A percentile compares a stretch with the other conserved stretches of the same genome.
Conservation (phyloP, 1,140 invertebrate species). For the Tetranychus cinnabarinus region DNA sequence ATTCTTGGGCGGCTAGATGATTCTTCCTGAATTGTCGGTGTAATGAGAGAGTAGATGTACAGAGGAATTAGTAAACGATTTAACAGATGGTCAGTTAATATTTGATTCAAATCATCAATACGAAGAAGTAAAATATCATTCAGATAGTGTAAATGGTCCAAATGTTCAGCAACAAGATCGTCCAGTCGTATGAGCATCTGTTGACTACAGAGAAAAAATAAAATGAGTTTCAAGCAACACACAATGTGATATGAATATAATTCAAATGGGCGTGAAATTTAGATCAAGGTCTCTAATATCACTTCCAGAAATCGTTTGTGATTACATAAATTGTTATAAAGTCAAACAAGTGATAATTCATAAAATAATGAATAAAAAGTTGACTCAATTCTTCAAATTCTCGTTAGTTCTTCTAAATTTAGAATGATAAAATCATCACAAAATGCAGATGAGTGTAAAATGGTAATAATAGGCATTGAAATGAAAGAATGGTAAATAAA, state of each 20-base stretch:
- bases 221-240: not conserved
- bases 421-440: too few relatives aligned
- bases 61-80: constrained; percentile 79
- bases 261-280: too few relatives aligned
- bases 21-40: not conserved
- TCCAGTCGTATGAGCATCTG: constrained; percentile 59
- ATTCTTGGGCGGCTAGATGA: constrained; percentile 30
- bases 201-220: constrained; percentile 40
- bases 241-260: not conserved
- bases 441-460: too few relatives aligned
- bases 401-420: too few relatives aligned
- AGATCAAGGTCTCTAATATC: too few relatives aligned
- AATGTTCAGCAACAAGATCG: constrained; percentile 85
- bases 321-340: too few relatives aligned
- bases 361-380: too few relatives aligned
- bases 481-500: too few relatives aligned
- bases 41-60: constrained; percentile 6
- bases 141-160: constrained; percentile 92
- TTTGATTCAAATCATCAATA: constrained; percentile 76
- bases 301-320: too few relatives aligned
- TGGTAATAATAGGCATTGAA: too few relatives aligned
- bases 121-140: constrained; percentile 86
- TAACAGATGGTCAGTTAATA: constrained; percentile 80
- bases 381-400: too few relatives aligned
- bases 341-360: too few relatives aligned